Evolutionary conservation across 2,888 invertebrate species (phyloP).

Genomic region (Amaurobius ferox): DNA sequence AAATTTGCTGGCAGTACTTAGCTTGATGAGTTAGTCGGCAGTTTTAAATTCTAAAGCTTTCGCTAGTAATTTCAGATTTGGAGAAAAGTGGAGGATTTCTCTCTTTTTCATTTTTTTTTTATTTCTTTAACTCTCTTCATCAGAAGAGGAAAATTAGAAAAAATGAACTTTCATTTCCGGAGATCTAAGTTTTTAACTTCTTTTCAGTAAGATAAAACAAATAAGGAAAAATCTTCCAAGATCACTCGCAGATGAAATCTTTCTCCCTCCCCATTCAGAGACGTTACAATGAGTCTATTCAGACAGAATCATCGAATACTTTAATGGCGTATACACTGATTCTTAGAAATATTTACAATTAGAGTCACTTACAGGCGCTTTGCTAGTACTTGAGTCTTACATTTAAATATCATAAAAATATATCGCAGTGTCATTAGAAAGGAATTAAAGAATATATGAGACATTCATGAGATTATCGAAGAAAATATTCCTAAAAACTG

Average conservation of each 20-base stretch:
- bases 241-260: not conserved
- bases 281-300: conserved; percentile 4
- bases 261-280: not conserved
- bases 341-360: not conserved
- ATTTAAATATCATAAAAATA: not conserved
- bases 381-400: not conserved
- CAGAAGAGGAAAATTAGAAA: conserved; percentile 40
- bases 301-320: not conserved
- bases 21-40: conserved; percentile 58
- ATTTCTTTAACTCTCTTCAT: conserved; percentile 24
- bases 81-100: conserved; percentile 19
- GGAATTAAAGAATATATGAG: too few relatives aligned
- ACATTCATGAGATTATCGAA: too few relatives aligned
- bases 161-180: conserved; percentile 60
- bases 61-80: conserved; percentile 32
- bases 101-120: not conserved
- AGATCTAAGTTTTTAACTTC: conserved; percentile 45
- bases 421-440: not conserved
- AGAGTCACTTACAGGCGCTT: not conserved
- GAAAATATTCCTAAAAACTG: too few relatives aligned
- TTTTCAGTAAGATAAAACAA: conserved; percentile 34
- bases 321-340: not conserved
- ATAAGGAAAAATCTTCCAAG: conserved; percentile 19
- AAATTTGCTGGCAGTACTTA: conserved; percentile 49
- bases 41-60: conserved; percentile 67